Percentiles rank a stretch among this genome's conserved stretches.
These are phyloP conservation scores for Pseudomyrmex sp. DNA, from an alignment of 1,140 invertebrate species.

Conservation along the genomic window DNA sequence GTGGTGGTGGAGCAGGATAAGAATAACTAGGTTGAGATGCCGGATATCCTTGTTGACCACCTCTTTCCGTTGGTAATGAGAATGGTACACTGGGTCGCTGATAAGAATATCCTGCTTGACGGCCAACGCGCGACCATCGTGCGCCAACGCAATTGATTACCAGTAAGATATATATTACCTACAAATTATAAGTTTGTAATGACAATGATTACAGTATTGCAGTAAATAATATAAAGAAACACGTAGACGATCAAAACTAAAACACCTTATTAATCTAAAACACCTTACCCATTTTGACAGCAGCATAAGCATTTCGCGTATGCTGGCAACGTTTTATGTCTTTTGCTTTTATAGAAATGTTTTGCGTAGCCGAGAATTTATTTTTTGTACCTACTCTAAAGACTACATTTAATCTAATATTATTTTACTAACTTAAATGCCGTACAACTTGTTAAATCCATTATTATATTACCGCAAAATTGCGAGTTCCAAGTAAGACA, in stretches of 20 bases:
- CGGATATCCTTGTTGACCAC: slow-evolving; percentile 45
- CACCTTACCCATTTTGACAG: slow-evolving; percentile 50
- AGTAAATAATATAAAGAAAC: too few species aligned
- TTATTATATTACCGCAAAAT: slow-evolving; percentile 44
- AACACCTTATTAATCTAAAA: neutral
- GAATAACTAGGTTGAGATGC: slow-evolving; percentile 36
- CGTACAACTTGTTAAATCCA: slow-evolving; percentile 29
- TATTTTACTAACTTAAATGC: slow-evolving; percentile 1
- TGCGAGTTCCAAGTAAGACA: slow-evolving; percentile 17
- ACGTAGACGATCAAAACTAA: too few species aligned
- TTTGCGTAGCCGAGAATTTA: slow-evolving; percentile 17
- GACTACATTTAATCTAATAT: slow-evolving; percentile 22
- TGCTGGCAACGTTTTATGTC: slow-evolving; percentile 4
- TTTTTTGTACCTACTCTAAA: neutral
- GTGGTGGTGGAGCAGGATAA: slow-evolving; percentile 2
- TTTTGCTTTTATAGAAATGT: slow-evolving; percentile 32
- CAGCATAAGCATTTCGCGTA: slow-evolving; percentile 51
- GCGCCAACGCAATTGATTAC: slow-evolving; percentile 29
- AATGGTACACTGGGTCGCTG: slow-evolving; percentile 43
- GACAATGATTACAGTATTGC: too few species aligned
- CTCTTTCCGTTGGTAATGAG: slow-evolving; percentile 35
- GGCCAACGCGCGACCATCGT: slow-evolving; percentile 6
- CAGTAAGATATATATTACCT: slow-evolving; percentile 47
- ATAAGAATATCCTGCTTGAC: slow-evolving; percentile 50
- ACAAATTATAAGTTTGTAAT: slow-evolving; percentile 7